Conservation (phyloP, 2,888 invertebrate genomes). For the Stenotaenia linearis region DNA sequence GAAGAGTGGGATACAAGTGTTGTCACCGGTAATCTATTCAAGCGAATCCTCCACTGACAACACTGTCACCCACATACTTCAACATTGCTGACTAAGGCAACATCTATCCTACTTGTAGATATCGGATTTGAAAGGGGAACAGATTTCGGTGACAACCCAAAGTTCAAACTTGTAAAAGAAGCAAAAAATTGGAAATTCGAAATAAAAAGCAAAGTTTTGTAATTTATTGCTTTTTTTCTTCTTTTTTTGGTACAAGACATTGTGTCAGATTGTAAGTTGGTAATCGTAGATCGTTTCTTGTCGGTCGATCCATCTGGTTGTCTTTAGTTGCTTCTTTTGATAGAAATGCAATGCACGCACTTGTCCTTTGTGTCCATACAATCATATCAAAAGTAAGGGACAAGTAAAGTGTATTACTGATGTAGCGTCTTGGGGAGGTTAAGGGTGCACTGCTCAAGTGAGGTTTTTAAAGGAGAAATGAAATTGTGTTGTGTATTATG, state of each 20-base stretch:
- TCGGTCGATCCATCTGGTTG: too few species aligned
- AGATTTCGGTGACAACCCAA: background rate
- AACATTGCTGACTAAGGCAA: background rate
- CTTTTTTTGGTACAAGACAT: too few species aligned
- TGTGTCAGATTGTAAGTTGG: too few species aligned
- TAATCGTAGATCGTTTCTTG: too few species aligned
- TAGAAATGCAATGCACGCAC: background rate
- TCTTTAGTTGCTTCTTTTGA: too few species aligned
- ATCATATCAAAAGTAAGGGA: background rate
- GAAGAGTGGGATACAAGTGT: background rate
- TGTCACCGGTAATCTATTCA: constrained; percentile 16
- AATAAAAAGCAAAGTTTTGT: background rate
- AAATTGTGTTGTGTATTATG: too few species aligned
- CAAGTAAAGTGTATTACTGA: too few species aligned
- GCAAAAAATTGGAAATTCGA: background rate
- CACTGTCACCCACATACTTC: constrained; percentile 1
- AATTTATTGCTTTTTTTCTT: too few species aligned
- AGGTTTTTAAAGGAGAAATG: too few species aligned
- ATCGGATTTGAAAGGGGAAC: background rate
- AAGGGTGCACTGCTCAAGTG: too few species aligned
- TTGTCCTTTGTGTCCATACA: background rate
- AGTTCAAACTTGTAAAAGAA: background rate
- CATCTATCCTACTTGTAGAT: background rate
- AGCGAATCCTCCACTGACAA: constrained; percentile 1
- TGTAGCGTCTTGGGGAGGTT: too few species aligned